These are phyloP conservation scores for Alexandromys fortis DNA, from an alignment of 2,113 vertebrate genomes.

Conservation along the genomic window DNA sequence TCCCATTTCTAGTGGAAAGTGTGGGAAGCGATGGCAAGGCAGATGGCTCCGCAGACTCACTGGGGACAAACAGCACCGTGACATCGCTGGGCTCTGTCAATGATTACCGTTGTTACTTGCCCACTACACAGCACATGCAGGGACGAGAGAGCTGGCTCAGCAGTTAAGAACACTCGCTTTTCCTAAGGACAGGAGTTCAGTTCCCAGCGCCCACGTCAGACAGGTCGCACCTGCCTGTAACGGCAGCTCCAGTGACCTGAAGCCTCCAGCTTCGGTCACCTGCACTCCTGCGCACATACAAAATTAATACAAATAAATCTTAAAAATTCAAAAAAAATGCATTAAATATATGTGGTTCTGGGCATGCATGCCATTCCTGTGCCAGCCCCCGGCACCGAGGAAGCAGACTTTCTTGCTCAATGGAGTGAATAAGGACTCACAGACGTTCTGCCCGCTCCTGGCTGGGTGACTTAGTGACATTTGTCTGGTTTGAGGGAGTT, in stretches of 20 bases:
- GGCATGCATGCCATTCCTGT: background rate
- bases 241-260: background rate
- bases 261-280: background rate
- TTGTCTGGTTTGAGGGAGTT: background rate
- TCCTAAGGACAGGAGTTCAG: background rate
- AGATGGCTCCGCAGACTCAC: too few relatives aligned
- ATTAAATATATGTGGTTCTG: background rate
- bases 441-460: fast-evolving
- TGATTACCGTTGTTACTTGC: background rate
- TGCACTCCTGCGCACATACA: background rate
- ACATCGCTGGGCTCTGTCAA: background rate
- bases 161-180: background rate
- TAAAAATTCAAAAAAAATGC: background rate
- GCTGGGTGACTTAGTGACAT: background rate
- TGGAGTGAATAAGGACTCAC: background rate
- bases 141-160: background rate
- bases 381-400: background rate
- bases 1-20: background rate
- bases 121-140: background rate
- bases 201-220: background rate
- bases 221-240: background rate
- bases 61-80: background rate
- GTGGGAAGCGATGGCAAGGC: background rate
- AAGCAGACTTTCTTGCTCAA: background rate
- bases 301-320: too few relatives aligned